Base-by-base conservation (phyloP, 2,888 invertebrate genomes). In the Pollenia amentaria region DNA sequence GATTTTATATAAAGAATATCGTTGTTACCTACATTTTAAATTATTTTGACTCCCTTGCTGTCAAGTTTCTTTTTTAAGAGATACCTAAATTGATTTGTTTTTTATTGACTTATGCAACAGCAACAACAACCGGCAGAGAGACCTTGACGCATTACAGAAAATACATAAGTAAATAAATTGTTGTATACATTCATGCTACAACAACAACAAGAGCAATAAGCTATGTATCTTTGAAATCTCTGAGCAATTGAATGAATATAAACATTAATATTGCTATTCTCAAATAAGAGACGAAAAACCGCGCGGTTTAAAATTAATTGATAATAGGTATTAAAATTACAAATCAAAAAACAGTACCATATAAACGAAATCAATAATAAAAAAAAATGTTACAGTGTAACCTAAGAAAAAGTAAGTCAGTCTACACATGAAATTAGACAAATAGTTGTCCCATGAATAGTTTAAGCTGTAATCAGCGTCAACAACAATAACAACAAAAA, bases 91-190 rank as follows among this genome's bases (percentile, higher is more conserved):
- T 29, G 29, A 29, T 29, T 29, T 29, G 29, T 29, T 38, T 46
- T 40, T 69, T 78, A 53, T 57, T 40, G 12, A 9, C 10, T 64
- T 80, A 72, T 69, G 60, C 72, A 57, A 55, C 38, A 44, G 65
- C 44, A 69, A 79, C 44, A 78, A 73, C 72, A 76, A 69, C 79
- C 79, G 79, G 79, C 62, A 51, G 46, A 11, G 38, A 70, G 77
- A 77, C 70, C 77, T 83, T 70, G 64, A 77, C 18, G 60, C 75
- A 62, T 38, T 62, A 44, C 48, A 21, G 18, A 10, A 29, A n/a
- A 14, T 44, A 40, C 40, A 46, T n/a, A 70, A 70, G 38, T 73
- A 70, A 48, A 67, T 73, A 70, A 48, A 67, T 14, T n/a, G 10
- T 44, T 55, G 29, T n/a, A 7, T 46, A 8, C 16, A n/a, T 67